Conservation (phyloP, 2,888 invertebrate species). For the Cephus rjabovi region DNA sequence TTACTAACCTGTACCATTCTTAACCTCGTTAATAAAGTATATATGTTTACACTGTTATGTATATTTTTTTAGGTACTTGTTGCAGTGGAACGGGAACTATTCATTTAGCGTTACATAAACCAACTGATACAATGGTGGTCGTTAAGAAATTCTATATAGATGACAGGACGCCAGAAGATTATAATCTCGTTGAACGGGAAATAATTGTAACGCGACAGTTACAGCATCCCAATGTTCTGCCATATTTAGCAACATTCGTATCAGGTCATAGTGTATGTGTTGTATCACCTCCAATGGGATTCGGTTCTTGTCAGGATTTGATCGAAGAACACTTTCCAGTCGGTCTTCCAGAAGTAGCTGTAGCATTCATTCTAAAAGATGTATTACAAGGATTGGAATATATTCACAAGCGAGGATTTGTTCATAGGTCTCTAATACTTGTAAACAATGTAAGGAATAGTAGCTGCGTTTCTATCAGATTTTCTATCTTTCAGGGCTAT, state of each 20-base stretch:
- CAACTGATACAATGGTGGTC: constrained; percentile 76
- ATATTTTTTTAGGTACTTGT: constrained; percentile 71
- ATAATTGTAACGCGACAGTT: constrained; percentile 81
- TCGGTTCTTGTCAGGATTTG: constrained; percentile 85
- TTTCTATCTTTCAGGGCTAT: constrained; percentile 75
- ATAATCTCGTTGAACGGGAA: constrained; percentile 79
- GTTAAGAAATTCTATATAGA: constrained; percentile 83
- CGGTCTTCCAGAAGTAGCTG: constrained; percentile 86
- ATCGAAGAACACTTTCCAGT: constrained; percentile 79
- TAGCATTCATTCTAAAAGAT: constrained; percentile 83
- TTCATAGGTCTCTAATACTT: constrained; percentile 77
- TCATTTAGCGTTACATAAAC: constrained; percentile 76
- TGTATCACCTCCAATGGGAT: constrained; percentile 85
- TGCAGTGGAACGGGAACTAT: constrained; percentile 79
- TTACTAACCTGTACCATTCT: not conserved
- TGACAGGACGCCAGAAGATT: constrained; percentile 73
- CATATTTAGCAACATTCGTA: constrained; percentile 82
- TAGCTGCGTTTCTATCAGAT: constrained; percentile 4
- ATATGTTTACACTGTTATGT: not conserved
- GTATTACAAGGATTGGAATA: constrained; percentile 84
- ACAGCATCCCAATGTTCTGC: constrained; percentile 82
- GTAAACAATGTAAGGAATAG: constrained; percentile 1
- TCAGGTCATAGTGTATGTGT: constrained; percentile 82
- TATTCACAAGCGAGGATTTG: constrained; percentile 84
- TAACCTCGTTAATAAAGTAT: not conserved